Conservation (phyloP, 2,113 vertebrate genomes). For the Pollimyrus isidori region DNA sequence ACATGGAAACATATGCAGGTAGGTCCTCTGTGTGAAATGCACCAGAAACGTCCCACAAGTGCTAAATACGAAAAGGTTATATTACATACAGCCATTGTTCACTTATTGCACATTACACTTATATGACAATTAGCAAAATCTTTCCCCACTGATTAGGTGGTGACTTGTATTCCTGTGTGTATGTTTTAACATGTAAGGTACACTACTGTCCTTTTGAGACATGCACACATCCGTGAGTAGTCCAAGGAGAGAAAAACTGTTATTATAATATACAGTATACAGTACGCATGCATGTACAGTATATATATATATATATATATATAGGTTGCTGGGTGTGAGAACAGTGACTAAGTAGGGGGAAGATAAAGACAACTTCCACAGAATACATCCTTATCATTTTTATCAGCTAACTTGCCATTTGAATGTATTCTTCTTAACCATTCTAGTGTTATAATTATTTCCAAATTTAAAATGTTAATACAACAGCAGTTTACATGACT, state of each 20-base stretch:
- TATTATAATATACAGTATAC: not conserved
- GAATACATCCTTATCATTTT: not conserved
- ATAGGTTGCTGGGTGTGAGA: not conserved
- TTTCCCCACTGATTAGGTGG: not conserved
- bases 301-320: no score
- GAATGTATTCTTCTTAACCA: not conserved
- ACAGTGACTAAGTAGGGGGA: not conserved
- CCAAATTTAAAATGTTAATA: not conserved
- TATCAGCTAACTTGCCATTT: not conserved
- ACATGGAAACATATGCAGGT: not conserved
- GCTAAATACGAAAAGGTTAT: not conserved
- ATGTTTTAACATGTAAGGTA: not conserved
- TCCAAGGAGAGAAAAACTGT: no score
- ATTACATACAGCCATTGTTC: not conserved
- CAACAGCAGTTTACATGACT: not conserved
- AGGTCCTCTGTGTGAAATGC: not conserved
- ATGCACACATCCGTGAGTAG: no score
- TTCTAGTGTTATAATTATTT: not conserved
- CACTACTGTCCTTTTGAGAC: no score
- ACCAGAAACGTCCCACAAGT: not conserved
- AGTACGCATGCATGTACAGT: no score
- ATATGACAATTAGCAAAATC: not conserved
- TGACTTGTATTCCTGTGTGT: not conserved
- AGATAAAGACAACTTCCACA: not conserved
- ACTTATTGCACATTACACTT: not conserved